These are phyloP conservation scores for Drosophila mercatorum DNA, from an alignment of 2,888 invertebrate genomes.

Conservation along the genomic window DNA sequence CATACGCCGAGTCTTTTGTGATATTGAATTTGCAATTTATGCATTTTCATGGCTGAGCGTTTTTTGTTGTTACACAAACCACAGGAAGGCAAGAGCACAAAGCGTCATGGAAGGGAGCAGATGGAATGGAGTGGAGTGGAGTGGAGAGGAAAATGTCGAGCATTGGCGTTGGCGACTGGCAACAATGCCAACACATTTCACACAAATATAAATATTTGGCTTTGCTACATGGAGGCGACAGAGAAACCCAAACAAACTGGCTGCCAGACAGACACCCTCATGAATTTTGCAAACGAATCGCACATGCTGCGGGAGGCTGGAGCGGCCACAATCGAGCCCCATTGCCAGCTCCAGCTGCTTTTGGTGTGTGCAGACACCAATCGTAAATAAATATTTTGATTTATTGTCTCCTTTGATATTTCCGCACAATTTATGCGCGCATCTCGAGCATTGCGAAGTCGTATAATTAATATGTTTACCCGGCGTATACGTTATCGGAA, in stretches of 20 bases:
- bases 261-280: constrained; percentile 38
- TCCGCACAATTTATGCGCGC: constrained; percentile 49
- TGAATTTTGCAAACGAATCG: constrained; percentile 54
- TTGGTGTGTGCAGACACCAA: constrained; percentile 53
- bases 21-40: constrained; percentile 66
- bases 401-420: constrained; percentile 59
- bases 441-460: constrained; percentile 25
- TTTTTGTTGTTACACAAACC: constrained; percentile 25
- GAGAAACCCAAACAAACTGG: constrained; percentile 39
- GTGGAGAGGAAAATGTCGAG: constrained; percentile 24
- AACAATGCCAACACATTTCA: constrained; percentile 56
- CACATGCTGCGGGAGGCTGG: constrained; percentile 14
- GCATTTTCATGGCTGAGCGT: constrained; percentile 44
- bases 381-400: constrained; percentile 73
- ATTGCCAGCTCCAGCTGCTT: constrained; percentile 41
- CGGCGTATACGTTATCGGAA: constrained; percentile 42
- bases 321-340: not conserved
- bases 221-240: constrained; percentile 68
- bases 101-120: constrained; percentile 18
- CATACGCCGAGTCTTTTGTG: constrained; percentile 34
- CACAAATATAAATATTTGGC: constrained; percentile 74
- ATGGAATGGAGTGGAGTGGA: no score
- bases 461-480: constrained; percentile 71
- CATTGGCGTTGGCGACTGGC: constrained; percentile 32
- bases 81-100: constrained; percentile 25